These are phyloP conservation scores for Tamias sibiricus DNA, from an alignment of 2,113 vertebrate genomes.

Conservation along the genomic window DNA sequence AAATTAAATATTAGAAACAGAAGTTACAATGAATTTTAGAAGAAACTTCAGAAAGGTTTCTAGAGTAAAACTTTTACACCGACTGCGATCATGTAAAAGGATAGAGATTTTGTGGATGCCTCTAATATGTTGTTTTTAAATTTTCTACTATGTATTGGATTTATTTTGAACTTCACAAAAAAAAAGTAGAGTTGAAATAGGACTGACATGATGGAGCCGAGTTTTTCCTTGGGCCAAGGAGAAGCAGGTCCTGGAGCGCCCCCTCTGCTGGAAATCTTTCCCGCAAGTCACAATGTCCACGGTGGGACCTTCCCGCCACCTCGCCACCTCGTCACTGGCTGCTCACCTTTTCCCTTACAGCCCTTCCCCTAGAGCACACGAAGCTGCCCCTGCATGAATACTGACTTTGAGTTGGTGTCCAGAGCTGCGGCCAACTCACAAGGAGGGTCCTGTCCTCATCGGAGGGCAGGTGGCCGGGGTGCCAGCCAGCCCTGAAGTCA, in stretches of 20 bases:
- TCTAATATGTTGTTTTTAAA: not conserved
- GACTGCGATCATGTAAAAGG: not conserved
- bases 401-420: not conserved
- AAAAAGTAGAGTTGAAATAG: not conserved
- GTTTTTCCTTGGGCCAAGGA: not conserved
- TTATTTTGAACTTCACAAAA: not conserved
- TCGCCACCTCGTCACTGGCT: not conserved
- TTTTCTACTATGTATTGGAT: not conserved
- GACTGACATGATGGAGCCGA: not conserved
- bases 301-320: no score
- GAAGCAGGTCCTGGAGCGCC: not conserved
- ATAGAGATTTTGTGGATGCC: not conserved
- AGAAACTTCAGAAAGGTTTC: not conserved
- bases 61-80: not conserved
- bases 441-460: not conserved
- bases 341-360: not conserved
- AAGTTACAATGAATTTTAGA: not conserved
- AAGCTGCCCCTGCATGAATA: not conserved
- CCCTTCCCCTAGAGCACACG: not conserved
- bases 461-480: not conserved
- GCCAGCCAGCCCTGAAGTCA: not conserved
- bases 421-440: not conserved
- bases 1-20: not conserved
- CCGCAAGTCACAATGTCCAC: no score
- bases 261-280: not conserved